phyloP scores from a whole-genome alignment of 2,888 invertebrate species.

The Athrips mouffetella region DNA sequence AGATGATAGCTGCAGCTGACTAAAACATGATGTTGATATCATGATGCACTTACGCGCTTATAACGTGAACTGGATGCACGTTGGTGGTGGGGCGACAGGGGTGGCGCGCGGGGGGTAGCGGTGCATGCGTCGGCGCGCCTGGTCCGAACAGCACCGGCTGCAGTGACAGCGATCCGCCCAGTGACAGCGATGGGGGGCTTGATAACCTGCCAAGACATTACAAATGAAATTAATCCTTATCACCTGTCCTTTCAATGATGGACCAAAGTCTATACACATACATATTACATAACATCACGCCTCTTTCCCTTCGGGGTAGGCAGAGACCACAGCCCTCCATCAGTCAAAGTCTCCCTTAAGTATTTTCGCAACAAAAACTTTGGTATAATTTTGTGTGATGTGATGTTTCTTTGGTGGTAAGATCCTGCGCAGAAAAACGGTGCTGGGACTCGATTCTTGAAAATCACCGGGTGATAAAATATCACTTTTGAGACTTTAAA shows the following conservation, averaged over 20 bases:
- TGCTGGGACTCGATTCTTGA: too few species aligned
- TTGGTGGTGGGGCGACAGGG: constrained; percentile 78
- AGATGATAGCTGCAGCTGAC: not conserved
- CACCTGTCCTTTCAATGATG: too few species aligned
- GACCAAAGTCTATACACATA: too few species aligned
- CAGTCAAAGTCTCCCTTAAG: not conserved
- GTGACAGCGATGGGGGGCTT: constrained; percentile 73
- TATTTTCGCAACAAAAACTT: too few species aligned
- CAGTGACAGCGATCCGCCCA: constrained; percentile 68
- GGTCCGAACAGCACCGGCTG: constrained; percentile 76
- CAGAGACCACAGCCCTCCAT: not conserved
- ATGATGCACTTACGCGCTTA: constrained; percentile 81
- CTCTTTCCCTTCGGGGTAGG: too few species aligned
- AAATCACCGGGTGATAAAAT: too few species aligned
- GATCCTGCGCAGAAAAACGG: too few species aligned
- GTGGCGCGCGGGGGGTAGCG: constrained; percentile 77
- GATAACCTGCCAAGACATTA: constrained; percentile 50
- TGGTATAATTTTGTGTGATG: too few species aligned
- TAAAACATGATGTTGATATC: not conserved
- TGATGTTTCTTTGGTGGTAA: too few species aligned
- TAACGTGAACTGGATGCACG: constrained; percentile 80
- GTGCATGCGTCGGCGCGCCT: constrained; percentile 50
- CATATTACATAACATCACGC: too few species aligned
- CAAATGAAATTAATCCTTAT: not conserved
- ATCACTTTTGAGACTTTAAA: too few species aligned